These are phyloP conservation scores for Mionectes macconnelli DNA, from an alignment of 2,113 vertebrate species.

Conservation along the genomic window DNA sequence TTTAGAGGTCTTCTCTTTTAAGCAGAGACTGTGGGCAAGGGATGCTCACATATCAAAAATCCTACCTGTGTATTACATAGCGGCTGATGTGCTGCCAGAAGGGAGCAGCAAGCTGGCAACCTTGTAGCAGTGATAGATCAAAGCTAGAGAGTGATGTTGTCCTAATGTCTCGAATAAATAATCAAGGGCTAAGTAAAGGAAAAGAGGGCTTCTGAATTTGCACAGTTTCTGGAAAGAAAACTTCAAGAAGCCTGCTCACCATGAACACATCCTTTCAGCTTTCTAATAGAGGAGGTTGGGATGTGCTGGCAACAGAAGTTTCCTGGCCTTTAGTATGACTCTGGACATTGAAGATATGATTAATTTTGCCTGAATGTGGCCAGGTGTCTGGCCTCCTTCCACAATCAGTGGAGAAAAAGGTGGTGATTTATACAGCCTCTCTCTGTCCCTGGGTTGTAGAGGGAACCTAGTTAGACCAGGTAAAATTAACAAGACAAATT, in stretches of 20 bases:
- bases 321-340: neutral
- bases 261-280: neutral
- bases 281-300: neutral
- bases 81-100: neutral
- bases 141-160: neutral
- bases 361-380: neutral
- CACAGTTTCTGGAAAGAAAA: neutral
- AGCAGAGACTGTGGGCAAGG: neutral
- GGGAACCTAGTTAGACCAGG: neutral
- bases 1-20: neutral
- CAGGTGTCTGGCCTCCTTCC: neutral
- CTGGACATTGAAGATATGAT: neutral
- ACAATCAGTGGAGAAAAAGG: neutral
- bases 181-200: neutral
- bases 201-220: neutral
- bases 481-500: constrained; percentile 10
- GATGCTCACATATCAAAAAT: neutral
- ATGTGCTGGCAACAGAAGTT: neutral
- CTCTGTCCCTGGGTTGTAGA: neutral
- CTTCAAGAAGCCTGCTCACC: neutral
- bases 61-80: neutral
- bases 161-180: neutral
- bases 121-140: neutral
- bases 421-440: neutral
- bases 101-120: neutral